These are phyloP conservation scores for Trichogramma dendrolimi DNA, from an alignment of 2,888 invertebrate genomes.

Conservation along the genomic window DNA sequence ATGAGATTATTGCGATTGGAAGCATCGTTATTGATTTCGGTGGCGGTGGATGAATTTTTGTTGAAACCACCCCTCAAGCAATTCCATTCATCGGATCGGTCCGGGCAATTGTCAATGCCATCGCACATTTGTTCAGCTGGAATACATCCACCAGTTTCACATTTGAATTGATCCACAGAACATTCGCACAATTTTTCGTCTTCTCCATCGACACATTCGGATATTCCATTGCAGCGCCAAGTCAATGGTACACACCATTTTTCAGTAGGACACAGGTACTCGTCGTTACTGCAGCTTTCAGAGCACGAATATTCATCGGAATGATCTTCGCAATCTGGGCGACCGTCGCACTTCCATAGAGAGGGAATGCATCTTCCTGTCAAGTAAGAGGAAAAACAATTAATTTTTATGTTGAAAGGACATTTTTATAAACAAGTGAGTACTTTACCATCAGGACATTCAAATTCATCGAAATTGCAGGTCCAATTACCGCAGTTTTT, in stretches of 20 bases:
- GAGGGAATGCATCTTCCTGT: slow-evolving; percentile 57
- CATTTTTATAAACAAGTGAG: not conserved
- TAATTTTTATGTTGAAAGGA: slow-evolving; percentile 4
- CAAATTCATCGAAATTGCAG: slow-evolving; percentile 58
- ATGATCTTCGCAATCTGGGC: slow-evolving; percentile 57
- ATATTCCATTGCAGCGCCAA: slow-evolving; percentile 59
- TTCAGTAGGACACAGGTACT: slow-evolving; percentile 59
- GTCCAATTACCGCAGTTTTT: slow-evolving; percentile 55
- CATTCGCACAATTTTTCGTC: slow-evolving; percentile 62
- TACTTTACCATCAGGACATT: slow-evolving; percentile 50
- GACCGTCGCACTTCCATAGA: slow-evolving; percentile 60
- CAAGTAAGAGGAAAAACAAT: slow-evolving; percentile 5
- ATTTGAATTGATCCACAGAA: slow-evolving; percentile 57
- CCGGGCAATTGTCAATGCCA: slow-evolving; percentile 60
- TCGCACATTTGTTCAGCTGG: slow-evolving; percentile 56
- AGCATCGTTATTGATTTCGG: slow-evolving; percentile 20
- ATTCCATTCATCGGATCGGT: slow-evolving; percentile 62
- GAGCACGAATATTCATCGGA: slow-evolving; percentile 58
- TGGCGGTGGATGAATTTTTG: slow-evolving; percentile 12
- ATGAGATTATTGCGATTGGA: slow-evolving; percentile 11
- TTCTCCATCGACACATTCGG: slow-evolving; percentile 58
- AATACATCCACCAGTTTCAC: slow-evolving; percentile 60
- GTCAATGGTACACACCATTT: slow-evolving; percentile 60
- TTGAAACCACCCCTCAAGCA: slow-evolving; percentile 47
- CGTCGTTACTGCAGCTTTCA: slow-evolving; percentile 54